Evolutionary conservation across 2,888 invertebrate species (phyloP).

Genomic region (Drosophila siamana): DNA sequence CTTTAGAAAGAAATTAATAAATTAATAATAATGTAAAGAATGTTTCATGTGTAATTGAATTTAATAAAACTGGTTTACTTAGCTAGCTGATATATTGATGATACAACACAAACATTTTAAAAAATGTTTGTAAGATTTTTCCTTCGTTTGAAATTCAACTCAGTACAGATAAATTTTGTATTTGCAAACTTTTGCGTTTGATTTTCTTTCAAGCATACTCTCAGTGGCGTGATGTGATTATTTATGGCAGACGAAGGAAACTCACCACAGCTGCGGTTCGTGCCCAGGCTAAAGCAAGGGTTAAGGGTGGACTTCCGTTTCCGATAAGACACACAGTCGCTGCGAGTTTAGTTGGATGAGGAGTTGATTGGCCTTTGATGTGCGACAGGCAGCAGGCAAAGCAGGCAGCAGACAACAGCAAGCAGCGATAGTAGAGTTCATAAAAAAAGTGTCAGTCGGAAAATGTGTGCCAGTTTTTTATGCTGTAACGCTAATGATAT

Average conservation of each 20-base stretch:
- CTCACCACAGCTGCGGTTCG: slow-evolving; percentile 45
- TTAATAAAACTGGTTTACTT: too few species aligned
- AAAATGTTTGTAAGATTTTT: background rate
- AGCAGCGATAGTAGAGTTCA: slow-evolving; percentile 13
- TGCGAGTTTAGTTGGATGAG: slow-evolving; percentile 22
- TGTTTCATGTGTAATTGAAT: too few species aligned
- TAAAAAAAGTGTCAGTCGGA: slow-evolving; percentile 70
- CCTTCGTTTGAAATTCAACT: background rate
- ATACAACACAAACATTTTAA: too few species aligned
- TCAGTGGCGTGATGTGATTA: background rate
- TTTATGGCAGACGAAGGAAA: slow-evolving; percentile 40
- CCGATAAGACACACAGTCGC: slow-evolving; percentile 65
- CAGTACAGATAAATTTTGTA: background rate
- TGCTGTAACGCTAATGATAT: slow-evolving; percentile 78
- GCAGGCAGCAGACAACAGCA: slow-evolving; percentile 11
- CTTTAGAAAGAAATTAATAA: too few species aligned
- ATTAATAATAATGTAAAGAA: too few species aligned
- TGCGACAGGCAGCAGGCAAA: slow-evolving; percentile 40
- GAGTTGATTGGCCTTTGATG: slow-evolving; percentile 81
- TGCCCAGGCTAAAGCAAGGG: slow-evolving; percentile 43
- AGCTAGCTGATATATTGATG: too few species aligned
- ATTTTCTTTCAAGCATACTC: background rate
- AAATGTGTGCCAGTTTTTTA: slow-evolving; percentile 73
- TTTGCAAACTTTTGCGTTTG: too few species aligned
- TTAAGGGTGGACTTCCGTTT: slow-evolving; percentile 70